phyloP scores from a whole-genome alignment of 2,113 vertebrate species.

The Geococcyx californianus region DNA sequence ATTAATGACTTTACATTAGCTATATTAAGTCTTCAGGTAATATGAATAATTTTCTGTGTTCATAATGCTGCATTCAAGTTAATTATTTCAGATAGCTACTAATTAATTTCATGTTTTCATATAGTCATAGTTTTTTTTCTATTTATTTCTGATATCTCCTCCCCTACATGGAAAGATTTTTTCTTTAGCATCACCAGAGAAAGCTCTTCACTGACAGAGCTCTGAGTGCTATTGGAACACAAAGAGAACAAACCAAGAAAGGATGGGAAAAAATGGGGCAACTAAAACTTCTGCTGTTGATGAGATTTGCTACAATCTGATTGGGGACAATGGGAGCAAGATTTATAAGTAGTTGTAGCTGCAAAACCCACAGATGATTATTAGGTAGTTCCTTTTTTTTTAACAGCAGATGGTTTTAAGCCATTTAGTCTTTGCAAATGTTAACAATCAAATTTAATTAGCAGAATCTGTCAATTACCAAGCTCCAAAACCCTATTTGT shows the following conservation, averaged over 20 bases:
- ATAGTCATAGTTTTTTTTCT: not conserved
- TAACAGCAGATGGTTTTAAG: not conserved
- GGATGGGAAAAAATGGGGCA: not conserved
- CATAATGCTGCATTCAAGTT: not conserved
- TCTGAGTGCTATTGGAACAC: not conserved
- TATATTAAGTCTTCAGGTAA: not conserved
- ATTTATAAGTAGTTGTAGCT: not conserved
- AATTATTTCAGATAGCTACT: not conserved
- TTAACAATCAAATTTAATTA: not conserved
- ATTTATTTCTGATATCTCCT: not conserved
- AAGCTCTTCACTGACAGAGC: not conserved
- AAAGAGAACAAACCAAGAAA: not conserved
- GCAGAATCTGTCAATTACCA: not conserved
- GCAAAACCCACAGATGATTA: not conserved
- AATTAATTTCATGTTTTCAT: not conserved
- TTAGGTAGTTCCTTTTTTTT: not conserved
- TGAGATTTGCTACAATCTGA: not conserved
- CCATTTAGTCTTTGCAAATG: not conserved
- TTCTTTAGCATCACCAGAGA: not conserved
- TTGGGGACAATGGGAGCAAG: not conserved
- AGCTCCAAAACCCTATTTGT: not conserved
- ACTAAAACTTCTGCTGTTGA: not conserved
- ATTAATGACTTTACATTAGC: not conserved
- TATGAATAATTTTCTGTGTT: not conserved
- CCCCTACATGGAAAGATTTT: rapidly evolving